A percentile compares a stretch with the other conserved stretches of the same genome.
Conservation (phyloP, 2,113 vertebrate species). For the Eclectus roratus region DNA sequence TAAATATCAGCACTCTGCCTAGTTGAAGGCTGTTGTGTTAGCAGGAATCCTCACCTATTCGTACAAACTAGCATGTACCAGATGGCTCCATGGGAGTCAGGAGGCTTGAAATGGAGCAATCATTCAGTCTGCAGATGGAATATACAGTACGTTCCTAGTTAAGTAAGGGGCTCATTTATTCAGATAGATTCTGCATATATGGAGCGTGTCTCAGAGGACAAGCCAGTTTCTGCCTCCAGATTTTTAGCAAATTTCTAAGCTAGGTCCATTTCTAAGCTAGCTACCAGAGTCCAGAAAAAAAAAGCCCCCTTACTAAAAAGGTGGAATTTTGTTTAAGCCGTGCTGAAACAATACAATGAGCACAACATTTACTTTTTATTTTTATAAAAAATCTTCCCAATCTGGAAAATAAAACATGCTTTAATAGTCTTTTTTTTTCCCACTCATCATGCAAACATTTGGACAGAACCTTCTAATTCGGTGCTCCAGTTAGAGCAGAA, state of each 20-base stretch:
- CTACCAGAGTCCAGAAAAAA: neutral
- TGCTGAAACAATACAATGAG: neutral
- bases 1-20: constrained; percentile 64
- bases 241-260: constrained; percentile 54
- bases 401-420: neutral
- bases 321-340: neutral
- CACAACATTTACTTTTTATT: neutral
- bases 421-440: neutral
- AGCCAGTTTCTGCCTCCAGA: constrained; percentile 42
- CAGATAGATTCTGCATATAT: constrained; percentile 68
- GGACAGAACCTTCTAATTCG: neutral
- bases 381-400: neutral
- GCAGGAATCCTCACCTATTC: constrained; percentile 71
- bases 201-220: constrained; percentile 61
- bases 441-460: neutral
- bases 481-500: neutral
- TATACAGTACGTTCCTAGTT: constrained; percentile 67
- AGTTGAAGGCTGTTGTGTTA: constrained; percentile 66
- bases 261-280: constrained; percentile 6
- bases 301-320: neutral
- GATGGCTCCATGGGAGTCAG: constrained; percentile 75
- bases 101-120: constrained; percentile 77
- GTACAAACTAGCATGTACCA: constrained; percentile 57
- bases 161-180: constrained; percentile 77
- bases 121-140: constrained; percentile 75